Evolutionary conservation across 2,113 vertebrate genomes (phyloP), one percentile per base, ranked within the genome.

Genomic region (Odontesthes bonariensis): DNA sequence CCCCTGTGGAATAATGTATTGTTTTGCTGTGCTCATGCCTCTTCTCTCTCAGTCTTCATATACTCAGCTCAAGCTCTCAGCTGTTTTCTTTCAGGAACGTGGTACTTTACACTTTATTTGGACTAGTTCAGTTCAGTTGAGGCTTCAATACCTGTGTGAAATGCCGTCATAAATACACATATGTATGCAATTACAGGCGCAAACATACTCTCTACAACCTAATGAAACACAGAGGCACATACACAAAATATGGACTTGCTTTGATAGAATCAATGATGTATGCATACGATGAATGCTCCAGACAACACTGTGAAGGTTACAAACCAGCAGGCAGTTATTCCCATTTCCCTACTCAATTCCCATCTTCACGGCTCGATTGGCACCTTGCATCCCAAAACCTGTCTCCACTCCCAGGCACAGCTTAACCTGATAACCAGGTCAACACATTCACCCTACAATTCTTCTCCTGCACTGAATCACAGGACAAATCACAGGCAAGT

Each of bases 291-390:
- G 78, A 90, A 89, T 40, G 67, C 85, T 81, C 75, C 81, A 77
- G 89, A 90, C 87, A 90, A 81, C 85, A 82, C 49, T 32, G 81
- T 35, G 56, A 80, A 86, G 83, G 85, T 78, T 69, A 83, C 83
- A 89, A 88, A 85, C 62, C 83, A 82, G 80, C 9, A 20, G 81
- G 81, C 73, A 73, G 67, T 72, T 88, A 93, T 87, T 92, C 90
- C 91, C 92, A 88, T 91, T 93, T 92, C 91, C 91, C 90, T 78
- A 71, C 89, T 92, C 92, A 92, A 94, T 93, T 94, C 89, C 85
- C 86, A 86, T 85, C 91, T 93, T 91, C 87, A 89, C 91, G 93
- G 86, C 91, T 93, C 89, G 84, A 89, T 91, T 91, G 91, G 81
- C 90, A 87, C 89, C 86, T 87, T 47, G 35, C 75, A 77, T 88